Base-by-base conservation (phyloP, 2,113 vertebrate genomes). In the Tetraodon nigroviridis region DNA sequence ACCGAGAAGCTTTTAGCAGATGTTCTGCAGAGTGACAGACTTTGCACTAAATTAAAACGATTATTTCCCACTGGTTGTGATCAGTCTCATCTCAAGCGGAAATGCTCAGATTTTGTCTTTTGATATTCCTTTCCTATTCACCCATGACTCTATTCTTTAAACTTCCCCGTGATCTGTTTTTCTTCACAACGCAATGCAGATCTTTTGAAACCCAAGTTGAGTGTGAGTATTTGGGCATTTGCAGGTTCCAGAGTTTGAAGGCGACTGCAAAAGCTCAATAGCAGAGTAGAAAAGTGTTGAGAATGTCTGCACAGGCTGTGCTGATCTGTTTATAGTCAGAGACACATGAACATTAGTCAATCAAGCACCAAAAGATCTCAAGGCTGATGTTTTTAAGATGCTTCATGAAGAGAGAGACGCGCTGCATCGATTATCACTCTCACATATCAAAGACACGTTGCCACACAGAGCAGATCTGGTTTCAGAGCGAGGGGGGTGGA, bases 371-470 rank as follows among this genome's bases (percentile, higher is more conserved):
- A 24, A 37, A 37, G 32, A 46, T 46, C n/a, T 46, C n/a, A n/a
- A 46, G 16, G n/a, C 44, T 46, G 32, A 12, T 10, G 32, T 37
- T 3, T 37, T 37, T 37, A 37, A 37, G 32, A 37, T 37, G 32
- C 32, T 37, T 8, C 3, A 37, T 37, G 32, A 49, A 24, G 49
- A 15, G 60, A 55, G 54, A 55, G n/a, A 69, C 61, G 69, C 45
- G 49, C 20, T 67, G 61, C 69, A 81, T 83, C 61, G 53, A 71
- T 83, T 57, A 32, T 37, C 22, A 13, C 51, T 89, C 76, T 89
- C 76, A 68, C 44, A 75, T 79, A 82, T 89, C 80, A 87, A 80
- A 88, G 80, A 53, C 63, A 32, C 7, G 46, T n/a, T 56, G 55
- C 64, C 74, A 66, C 68, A 72, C 60, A 46, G 59, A 64, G 68